Evolutionary conservation across 2,888 invertebrate genomes (phyloP).

Genomic region (Chrysina gloriosa): DNA sequence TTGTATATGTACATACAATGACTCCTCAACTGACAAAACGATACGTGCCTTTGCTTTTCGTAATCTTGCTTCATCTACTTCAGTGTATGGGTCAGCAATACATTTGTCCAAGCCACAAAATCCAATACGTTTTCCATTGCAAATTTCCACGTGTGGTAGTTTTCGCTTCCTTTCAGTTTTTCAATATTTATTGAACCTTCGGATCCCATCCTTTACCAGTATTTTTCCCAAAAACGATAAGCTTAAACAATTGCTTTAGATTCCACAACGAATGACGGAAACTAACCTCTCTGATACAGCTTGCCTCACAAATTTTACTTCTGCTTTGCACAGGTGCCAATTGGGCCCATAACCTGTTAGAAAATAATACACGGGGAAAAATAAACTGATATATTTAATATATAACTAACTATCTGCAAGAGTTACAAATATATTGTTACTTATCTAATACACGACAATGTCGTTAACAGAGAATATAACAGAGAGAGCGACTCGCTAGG

Average conservation of each 20-base stretch:
- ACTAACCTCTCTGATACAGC: background rate
- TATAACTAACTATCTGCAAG: too few relatives aligned
- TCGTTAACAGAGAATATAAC: too few relatives aligned
- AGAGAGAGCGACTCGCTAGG: too few relatives aligned
- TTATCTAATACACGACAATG: too few relatives aligned
- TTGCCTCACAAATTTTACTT: background rate
- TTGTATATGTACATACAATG: background rate
- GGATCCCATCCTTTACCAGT: background rate
- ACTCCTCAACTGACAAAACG: background rate
- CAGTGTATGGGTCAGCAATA: background rate
- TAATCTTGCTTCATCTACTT: background rate
- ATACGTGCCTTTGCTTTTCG: background rate
- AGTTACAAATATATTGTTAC: too few relatives aligned
- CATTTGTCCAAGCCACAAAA: background rate
- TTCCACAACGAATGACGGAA: background rate
- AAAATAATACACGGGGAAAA: too few relatives aligned
- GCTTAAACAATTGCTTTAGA: background rate
- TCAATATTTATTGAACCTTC: background rate
- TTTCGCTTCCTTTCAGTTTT: background rate
- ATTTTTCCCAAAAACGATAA: background rate
- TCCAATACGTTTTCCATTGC: constrained; percentile 10
- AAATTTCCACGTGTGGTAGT: constrained; percentile 15
- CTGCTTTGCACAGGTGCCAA: background rate
- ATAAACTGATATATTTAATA: too few relatives aligned
- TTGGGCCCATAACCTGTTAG: constrained; percentile 10